phyloP scores from a whole-genome alignment of 2,888 invertebrate species.

The Toxonevra muliebris region DNA sequence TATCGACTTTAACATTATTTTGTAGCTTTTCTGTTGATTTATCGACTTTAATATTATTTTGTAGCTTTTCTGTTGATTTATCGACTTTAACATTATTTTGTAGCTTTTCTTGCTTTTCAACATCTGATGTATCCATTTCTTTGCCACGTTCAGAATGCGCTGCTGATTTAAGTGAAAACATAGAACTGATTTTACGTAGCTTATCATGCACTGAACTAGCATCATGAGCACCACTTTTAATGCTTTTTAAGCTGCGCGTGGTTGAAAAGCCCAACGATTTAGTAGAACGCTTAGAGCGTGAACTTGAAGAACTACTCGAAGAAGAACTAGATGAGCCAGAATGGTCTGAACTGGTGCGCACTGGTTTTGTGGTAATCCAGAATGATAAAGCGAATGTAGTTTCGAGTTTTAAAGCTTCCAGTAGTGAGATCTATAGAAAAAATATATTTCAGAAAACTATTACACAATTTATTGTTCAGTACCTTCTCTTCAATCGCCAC shows the following conservation, averaged over 20 bases:
- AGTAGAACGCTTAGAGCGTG: slow-evolving; percentile 45
- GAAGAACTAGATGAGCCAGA: slow-evolving; percentile 41
- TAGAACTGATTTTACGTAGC: slow-evolving; percentile 58
- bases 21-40: slow-evolving; percentile 5
- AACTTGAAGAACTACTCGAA: slow-evolving; percentile 41
- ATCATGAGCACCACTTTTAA: slow-evolving; percentile 48
- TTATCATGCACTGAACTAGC: slow-evolving; percentile 54
- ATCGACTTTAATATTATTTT: too few relatives aligned
- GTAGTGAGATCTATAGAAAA: slow-evolving; percentile 71
- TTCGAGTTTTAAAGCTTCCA: slow-evolving; percentile 76
- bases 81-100: neutral
- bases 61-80: too few relatives aligned
- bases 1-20: too few relatives aligned
- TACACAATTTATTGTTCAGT: slow-evolving; percentile 20
- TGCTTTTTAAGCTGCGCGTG: slow-evolving; percentile 49
- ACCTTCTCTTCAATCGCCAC: slow-evolving; percentile 83
- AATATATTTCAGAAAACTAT: neutral
- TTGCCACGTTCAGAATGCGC: slow-evolving; percentile 43
- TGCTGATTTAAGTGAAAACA: slow-evolving; percentile 59
- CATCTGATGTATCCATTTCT: slow-evolving; percentile 15
- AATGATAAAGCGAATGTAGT: slow-evolving; percentile 77
- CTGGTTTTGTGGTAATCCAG: slow-evolving; percentile 78
- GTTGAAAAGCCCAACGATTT: slow-evolving; percentile 53
- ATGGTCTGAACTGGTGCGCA: slow-evolving; percentile 59
- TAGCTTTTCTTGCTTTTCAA: neutral